Evolutionary conservation across 2,888 invertebrate species (phyloP).

Genomic region (Nymphalis c-album): DNA sequence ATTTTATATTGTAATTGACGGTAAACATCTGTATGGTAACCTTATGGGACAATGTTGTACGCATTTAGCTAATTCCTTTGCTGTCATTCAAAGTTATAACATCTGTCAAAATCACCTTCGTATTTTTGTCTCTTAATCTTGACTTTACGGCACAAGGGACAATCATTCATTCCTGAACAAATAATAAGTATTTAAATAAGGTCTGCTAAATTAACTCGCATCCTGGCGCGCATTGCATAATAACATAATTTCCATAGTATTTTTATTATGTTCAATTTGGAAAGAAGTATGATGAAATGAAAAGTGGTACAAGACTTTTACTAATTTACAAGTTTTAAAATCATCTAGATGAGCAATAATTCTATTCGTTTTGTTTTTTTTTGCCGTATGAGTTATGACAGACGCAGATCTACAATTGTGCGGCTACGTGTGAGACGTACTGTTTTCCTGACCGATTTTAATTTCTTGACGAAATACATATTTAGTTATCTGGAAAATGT

Average conservation of each 20-base stretch:
- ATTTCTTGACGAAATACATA: too few species aligned
- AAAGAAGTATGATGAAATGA: background rate
- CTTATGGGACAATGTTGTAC: too few species aligned
- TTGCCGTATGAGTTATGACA: too few species aligned
- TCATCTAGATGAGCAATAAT: too few species aligned
- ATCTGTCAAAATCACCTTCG: background rate
- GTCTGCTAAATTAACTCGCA: conserved; percentile 31
- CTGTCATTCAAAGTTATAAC: background rate
- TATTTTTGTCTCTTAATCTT: conserved; percentile 4
- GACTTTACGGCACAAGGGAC: conserved; percentile 20
- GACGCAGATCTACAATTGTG: too few species aligned
- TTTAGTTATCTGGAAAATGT: too few species aligned
- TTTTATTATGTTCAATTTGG: conserved; percentile 17
- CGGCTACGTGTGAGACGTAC: too few species aligned
- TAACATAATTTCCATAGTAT: conserved; percentile 28
- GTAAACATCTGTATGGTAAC: too few species aligned
- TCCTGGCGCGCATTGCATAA: conserved; percentile 29
- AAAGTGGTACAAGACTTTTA: background rate
- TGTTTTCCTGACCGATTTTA: too few species aligned
- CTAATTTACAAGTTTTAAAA: too few species aligned
- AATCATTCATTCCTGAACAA: conserved; percentile 34
- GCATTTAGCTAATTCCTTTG: background rate
- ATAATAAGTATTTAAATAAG: conserved; percentile 37
- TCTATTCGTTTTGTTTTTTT: too few species aligned
- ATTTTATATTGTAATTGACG: background rate